Evolutionary conservation across 2,797 vertebrate species (phyloP).

Genomic region (Scomberomorus guttatus): DNA sequence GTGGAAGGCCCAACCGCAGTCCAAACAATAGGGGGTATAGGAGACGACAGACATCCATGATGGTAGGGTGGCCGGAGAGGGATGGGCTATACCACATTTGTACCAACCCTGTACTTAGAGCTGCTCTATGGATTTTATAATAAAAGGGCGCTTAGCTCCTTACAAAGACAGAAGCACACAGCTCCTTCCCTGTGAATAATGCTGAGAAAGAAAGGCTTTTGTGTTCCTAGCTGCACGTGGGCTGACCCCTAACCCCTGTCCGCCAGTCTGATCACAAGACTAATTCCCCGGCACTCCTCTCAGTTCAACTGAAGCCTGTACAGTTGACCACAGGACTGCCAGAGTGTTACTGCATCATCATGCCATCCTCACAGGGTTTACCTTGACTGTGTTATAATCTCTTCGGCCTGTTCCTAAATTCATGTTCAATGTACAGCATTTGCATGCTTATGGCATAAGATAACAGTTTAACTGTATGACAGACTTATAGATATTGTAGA

Average conservation of each 20-base stretch:
- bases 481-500: neutral
- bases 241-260: conserved; percentile 77
- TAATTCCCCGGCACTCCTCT: conserved; percentile 68
- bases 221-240: conserved; percentile 77
- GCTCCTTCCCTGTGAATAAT: conserved; percentile 76
- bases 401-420: neutral
- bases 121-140: conserved; percentile 81
- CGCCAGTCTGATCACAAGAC: conserved; percentile 78
- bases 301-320: conserved; percentile 33
- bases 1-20: conserved; percentile 71
- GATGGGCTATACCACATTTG: conserved; percentile 74
- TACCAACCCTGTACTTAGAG: conserved; percentile 83
- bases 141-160: conserved; percentile 77
- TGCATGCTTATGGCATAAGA: conserved; percentile 10
- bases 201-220: conserved; percentile 76
- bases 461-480: neutral
- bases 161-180: conserved; percentile 73
- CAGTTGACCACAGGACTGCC: conserved; percentile 17
- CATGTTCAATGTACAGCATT: conserved; percentile 12
- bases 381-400: neutral
- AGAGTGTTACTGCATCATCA: conserved; percentile 18
- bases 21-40: conserved; percentile 77
- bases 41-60: conserved; percentile 74
- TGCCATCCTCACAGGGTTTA: conserved; percentile 23
- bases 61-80: conserved; percentile 77